These are phyloP conservation scores for Chaenocephalus aceratus DNA, from an alignment of 2,113 vertebrate genomes.

Conservation along the genomic window DNA sequence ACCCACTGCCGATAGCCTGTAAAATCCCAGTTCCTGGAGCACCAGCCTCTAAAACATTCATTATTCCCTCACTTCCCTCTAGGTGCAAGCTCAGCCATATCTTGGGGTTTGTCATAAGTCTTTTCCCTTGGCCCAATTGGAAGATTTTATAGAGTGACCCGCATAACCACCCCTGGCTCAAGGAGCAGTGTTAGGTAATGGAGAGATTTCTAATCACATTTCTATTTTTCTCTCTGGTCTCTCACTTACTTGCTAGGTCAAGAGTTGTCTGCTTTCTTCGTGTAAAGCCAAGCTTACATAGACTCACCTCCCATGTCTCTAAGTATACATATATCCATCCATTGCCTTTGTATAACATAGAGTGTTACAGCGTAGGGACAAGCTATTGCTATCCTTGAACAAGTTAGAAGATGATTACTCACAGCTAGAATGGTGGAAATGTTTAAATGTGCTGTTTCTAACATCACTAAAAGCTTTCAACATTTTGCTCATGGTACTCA, in stretches of 20 bases:
- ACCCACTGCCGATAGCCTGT: slow-evolving; percentile 61
- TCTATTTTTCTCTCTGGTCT: slow-evolving; percentile 53
- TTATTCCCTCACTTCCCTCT: slow-evolving; percentile 56
- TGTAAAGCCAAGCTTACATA: slow-evolving; percentile 14
- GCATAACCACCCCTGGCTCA: slow-evolving; percentile 8
- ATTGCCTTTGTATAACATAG: not conserved
- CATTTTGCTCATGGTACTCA: not conserved
- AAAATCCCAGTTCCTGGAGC: slow-evolving; percentile 70
- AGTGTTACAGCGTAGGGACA: not conserved
- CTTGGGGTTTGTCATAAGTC: slow-evolving; percentile 52
- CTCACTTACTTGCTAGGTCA: slow-evolving; percentile 21
- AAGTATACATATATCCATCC: not conserved
- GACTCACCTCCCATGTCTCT: slow-evolving; percentile 11
- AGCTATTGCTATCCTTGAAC: slow-evolving; percentile 2
- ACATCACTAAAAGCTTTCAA: not conserved
- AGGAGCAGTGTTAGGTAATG: slow-evolving; percentile 26
- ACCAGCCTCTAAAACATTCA: slow-evolving; percentile 71
- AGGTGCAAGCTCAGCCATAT: slow-evolving; percentile 54
- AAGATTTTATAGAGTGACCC: slow-evolving; percentile 39
- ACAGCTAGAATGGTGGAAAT: not conserved
- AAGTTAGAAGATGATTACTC: slow-evolving; percentile 20
- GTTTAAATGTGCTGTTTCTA: slow-evolving; percentile 27
- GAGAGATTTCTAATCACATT: slow-evolving; percentile 53
- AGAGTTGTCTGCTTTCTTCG: not conserved
- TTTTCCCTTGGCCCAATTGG: slow-evolving; percentile 40